Base-by-base conservation (phyloP, 92 coral and sea anemone genomes). In the Parazoanthus atlanticus region DNA sequence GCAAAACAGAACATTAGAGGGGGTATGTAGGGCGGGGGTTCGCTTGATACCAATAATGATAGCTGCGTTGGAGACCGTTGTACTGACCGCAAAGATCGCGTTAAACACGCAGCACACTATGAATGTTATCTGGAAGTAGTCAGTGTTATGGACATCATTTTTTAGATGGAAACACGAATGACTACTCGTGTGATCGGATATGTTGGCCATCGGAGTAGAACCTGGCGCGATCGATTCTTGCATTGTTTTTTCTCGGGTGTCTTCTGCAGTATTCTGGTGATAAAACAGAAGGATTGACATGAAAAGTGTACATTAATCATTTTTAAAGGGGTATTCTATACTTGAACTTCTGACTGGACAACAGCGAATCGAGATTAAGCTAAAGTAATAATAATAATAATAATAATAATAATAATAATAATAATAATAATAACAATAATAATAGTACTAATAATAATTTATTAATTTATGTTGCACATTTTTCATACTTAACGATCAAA, bases 1-100 rank as follows among this genome's bases (percentile, higher is more conserved):
- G 61, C 76, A 82, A 34, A 82, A 82, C 49, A 82, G 86, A 65
- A 82, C 58, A 41, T 82, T 82, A 10, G 86, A 82, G 46, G 86
- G 86, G 5, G 86, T 65, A 29, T 82, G 86, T 65, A 82, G 76
- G 33, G 75, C 38, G 29, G 86, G 75, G 9, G 86, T 82, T 28
- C 34, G 29, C 76, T 36, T 64, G 74, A 82, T 61, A 28, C 86
- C 86, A 10, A 82, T 61, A 74, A 82, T 65, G 23, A 66, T 66
- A 6, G 58, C 75, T 4, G 75, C 86, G 33, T 82, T 82, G 5
- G 8, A 10, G 34, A 82, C 31, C 12, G 26, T 82, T 28, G 86
- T 76, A 3, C 86, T 28, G 4, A 82, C 76, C 10, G 86, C 86
- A 69, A 82, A 82, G 30, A 82, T 65, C 33, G 86, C 58, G 58